Evolutionary conservation across 2,113 vertebrate genomes (phyloP).

Genomic region (Dasypus novemcinctus): DNA sequence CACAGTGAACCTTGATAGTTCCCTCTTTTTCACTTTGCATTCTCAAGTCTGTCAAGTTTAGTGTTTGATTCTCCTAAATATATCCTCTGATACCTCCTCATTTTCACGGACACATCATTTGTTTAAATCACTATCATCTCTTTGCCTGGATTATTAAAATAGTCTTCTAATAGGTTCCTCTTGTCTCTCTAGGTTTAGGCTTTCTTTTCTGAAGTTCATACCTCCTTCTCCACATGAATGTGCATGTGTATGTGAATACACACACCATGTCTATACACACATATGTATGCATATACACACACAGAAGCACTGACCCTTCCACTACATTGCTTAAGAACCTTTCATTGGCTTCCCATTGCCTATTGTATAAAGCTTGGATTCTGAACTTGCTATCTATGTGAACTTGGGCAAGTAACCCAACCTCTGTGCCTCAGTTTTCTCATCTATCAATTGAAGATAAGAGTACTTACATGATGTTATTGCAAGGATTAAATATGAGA

Average conservation of each 20-base stretch:
- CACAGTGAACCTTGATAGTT: neutral
- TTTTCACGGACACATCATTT: neutral
- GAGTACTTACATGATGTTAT: neutral
- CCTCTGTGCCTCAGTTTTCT: neutral
- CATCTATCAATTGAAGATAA: neutral
- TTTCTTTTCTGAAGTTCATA: neutral
- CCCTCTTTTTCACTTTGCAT: neutral
- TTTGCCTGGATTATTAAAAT: neutral
- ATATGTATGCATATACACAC: neutral
- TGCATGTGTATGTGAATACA: neutral
- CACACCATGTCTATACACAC: neutral
- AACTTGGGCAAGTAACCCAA: neutral
- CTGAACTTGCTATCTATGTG: neutral
- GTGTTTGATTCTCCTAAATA: neutral
- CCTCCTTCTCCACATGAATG: neutral
- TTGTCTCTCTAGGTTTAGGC: neutral
- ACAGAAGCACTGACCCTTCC: neutral
- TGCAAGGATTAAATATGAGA: neutral
- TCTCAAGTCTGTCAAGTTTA: neutral
- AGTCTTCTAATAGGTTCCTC: neutral
- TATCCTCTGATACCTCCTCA: neutral
- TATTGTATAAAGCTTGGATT: neutral
- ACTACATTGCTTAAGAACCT: neutral
- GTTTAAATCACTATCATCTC: neutral
- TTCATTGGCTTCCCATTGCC: neutral